These are phyloP conservation scores for Eupithecia exiguata DNA, from an alignment of 2,888 invertebrate species.

Conservation along the genomic window DNA sequence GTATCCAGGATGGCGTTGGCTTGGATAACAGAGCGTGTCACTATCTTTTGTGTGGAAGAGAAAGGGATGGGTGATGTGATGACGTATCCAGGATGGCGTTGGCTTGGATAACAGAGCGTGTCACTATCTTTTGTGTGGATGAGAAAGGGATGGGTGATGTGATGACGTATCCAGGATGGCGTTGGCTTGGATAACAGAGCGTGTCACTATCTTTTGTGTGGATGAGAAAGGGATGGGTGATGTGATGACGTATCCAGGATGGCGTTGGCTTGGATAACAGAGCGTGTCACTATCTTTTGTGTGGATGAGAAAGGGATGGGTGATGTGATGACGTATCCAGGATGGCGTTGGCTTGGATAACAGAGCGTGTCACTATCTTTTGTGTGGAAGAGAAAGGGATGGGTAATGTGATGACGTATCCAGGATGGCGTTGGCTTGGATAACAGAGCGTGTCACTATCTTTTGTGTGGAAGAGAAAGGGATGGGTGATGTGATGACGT, in stretches of 20 bases:
- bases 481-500: not conserved
- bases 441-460: not conserved
- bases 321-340: not conserved
- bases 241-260: not conserved
- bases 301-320: not conserved
- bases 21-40: not conserved
- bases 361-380: not conserved
- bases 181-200: not conserved
- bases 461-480: not conserved
- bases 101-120: not conserved
- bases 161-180: not conserved
- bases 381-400: not conserved
- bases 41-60: not conserved
- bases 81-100: not conserved
- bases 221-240: not conserved
- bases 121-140: not conserved
- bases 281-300: not conserved
- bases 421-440: not conserved
- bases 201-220: not conserved
- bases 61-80: not conserved
- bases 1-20: not conserved
- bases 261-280: not conserved
- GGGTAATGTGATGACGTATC: not conserved
- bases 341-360: not conserved
- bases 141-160: not conserved